phyloP scores from a whole-genome alignment of 1,140 invertebrate genomes.

The Bilobella aurantiaca region DNA sequence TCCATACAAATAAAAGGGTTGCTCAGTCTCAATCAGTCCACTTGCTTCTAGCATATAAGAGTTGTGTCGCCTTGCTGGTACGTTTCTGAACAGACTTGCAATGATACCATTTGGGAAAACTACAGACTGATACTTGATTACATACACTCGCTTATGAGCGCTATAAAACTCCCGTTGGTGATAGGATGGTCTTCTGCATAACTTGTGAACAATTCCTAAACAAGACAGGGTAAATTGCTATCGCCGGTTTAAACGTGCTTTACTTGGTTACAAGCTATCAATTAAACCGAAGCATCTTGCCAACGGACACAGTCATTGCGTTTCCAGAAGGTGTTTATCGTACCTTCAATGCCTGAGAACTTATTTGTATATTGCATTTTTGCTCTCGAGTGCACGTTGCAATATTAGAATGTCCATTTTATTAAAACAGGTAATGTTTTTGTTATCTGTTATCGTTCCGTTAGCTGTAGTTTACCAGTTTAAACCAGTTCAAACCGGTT shows the following conservation, averaged over 20 bases:
- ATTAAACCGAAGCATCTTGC: not conserved
- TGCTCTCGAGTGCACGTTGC: not conserved
- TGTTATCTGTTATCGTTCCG: too few relatives aligned
- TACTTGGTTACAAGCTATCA: not conserved
- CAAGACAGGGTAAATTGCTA: not conserved
- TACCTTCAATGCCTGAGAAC: not conserved
- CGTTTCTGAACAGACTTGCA: not conserved
- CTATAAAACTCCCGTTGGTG: constrained; percentile 1
- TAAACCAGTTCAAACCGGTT: too few relatives aligned
- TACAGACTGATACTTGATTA: constrained; percentile 6
- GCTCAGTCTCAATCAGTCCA: not conserved
- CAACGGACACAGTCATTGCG: not conserved
- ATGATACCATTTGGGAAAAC: constrained; percentile 4
- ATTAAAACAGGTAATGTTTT: not conserved
- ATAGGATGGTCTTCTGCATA: not conserved
- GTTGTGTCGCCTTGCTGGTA: constrained; percentile 2
- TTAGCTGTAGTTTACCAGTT: too few relatives aligned
- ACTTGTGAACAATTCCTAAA: not conserved
- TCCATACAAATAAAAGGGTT: constrained; percentile 16
- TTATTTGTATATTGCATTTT: not conserved
- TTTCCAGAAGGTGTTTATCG: not conserved
- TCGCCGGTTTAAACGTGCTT: not conserved
- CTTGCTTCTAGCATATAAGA: constrained; percentile 6
- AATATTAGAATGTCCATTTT: not conserved
- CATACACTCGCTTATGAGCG: constrained; percentile 6